phyloP scores from a whole-genome alignment of 2,888 invertebrate species.

The Hirudinaria manillensis region DNA sequence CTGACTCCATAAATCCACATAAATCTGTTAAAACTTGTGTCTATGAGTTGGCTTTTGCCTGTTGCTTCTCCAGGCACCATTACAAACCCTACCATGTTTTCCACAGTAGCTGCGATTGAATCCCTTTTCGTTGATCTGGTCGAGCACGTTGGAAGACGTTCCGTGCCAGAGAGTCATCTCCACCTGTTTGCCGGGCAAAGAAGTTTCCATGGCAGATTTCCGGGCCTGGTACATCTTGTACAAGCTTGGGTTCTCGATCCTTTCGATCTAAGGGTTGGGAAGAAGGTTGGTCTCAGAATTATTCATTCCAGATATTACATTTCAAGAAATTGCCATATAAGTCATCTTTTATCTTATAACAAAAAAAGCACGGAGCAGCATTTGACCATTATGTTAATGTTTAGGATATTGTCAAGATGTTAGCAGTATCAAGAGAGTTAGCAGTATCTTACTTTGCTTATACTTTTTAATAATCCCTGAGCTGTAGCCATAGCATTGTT shows the following conservation, averaged over 20 bases:
- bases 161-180: slow-evolving; percentile 42
- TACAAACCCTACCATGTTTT: slow-evolving; percentile 17
- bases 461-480: neutral
- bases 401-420: too few relatives aligned
- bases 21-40: too few relatives aligned
- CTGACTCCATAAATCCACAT: too few relatives aligned
- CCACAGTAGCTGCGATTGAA: slow-evolving; percentile 42
- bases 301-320: too few relatives aligned
- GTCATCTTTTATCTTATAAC: too few relatives aligned
- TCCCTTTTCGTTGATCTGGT: slow-evolving; percentile 39
- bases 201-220: slow-evolving; percentile 20
- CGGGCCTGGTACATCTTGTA: slow-evolving; percentile 25
- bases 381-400: too few relatives aligned
- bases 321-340: too few relatives aligned
- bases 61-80: neutral
- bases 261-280: slow-evolving; percentile 13
- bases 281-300: too few relatives aligned
- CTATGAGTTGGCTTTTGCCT: too few relatives aligned
- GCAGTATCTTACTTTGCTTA: slow-evolving; percentile 26
- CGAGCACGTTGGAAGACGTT: slow-evolving; percentile 36
- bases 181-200: slow-evolving; percentile 12
- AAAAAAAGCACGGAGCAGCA: too few relatives aligned
- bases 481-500: neutral
- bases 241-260: slow-evolving; percentile 31
- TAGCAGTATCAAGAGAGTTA: too few relatives aligned